A percentile compares a stretch with the other conserved stretches of the same genome.
Evolutionary conservation across 2,113 vertebrate species (phyloP).

Genomic region (Coptodon bakossiorum): DNA sequence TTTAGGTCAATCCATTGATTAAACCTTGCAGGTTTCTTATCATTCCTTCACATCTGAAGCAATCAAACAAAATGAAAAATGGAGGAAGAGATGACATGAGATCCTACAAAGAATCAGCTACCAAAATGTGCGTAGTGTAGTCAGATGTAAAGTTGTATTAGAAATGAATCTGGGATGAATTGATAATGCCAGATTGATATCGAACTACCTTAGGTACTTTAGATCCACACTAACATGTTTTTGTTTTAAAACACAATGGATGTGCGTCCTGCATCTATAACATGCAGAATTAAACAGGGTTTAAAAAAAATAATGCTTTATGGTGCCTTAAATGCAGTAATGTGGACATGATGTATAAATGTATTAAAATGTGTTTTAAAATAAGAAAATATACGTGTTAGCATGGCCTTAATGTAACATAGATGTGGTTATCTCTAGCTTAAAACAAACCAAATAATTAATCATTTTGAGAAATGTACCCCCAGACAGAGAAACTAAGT

Average conservation of each 20-base stretch:
- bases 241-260: background rate
- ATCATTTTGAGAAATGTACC: background rate
- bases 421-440: background rate
- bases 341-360: background rate
- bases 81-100: background rate
- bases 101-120: background rate
- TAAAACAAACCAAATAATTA: background rate
- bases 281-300: background rate
- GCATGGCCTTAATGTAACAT: background rate
- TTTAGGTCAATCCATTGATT: background rate
- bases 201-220: background rate
- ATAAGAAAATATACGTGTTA: background rate
- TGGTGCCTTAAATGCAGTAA: background rate
- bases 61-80: background rate
- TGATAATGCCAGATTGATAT: background rate
- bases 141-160: background rate
- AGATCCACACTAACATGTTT: background rate
- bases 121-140: background rate
- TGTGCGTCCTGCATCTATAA: background rate
- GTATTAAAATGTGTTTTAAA: background rate
- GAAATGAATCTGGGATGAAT: background rate
- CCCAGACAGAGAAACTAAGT: background rate
- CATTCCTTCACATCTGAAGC: background rate
- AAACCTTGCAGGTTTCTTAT: background rate
- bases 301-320: background rate